A percentile compares a stretch with the other conserved stretches of the same genome.
phyloP scores from a whole-genome alignment of 2,797 vertebrate genomes.

The Eutrigla gurnardus region DNA sequence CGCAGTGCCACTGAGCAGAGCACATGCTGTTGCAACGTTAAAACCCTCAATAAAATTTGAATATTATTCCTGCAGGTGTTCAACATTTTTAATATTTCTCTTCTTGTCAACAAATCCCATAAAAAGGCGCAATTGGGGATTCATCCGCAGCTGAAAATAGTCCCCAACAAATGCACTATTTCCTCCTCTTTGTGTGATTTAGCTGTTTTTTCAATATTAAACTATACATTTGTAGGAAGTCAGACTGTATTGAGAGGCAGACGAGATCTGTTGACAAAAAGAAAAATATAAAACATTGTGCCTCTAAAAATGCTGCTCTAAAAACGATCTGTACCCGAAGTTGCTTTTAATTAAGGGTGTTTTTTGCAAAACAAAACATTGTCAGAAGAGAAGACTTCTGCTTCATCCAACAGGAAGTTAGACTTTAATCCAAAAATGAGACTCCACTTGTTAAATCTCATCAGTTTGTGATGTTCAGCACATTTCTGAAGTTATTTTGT shows the following conservation, averaged over 20 bases:
- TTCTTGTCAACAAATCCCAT: background rate
- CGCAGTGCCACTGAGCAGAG: constrained; percentile 4
- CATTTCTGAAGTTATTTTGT: background rate
- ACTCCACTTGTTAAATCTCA: background rate
- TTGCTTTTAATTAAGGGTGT: background rate
- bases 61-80: background rate
- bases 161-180: background rate
- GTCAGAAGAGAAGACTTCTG: background rate
- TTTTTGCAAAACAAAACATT: background rate
- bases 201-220: background rate
- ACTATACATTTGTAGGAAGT: constrained; percentile 2
- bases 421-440: background rate
- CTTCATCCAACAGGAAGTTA: constrained; percentile 19
- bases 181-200: background rate
- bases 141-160: background rate
- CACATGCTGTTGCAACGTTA: background rate
- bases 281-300: background rate
- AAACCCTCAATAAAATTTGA: background rate
- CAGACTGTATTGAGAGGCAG: background rate
- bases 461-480: constrained; percentile 1
- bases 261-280: background rate
- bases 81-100: background rate
- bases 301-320: background rate
- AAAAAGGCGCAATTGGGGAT: background rate
- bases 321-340: no score